Evolutionary conservation across 1,140 invertebrate species (phyloP), one percentile per base, ranked within the genome.

Genomic region (Oscheius sp.): DNA sequence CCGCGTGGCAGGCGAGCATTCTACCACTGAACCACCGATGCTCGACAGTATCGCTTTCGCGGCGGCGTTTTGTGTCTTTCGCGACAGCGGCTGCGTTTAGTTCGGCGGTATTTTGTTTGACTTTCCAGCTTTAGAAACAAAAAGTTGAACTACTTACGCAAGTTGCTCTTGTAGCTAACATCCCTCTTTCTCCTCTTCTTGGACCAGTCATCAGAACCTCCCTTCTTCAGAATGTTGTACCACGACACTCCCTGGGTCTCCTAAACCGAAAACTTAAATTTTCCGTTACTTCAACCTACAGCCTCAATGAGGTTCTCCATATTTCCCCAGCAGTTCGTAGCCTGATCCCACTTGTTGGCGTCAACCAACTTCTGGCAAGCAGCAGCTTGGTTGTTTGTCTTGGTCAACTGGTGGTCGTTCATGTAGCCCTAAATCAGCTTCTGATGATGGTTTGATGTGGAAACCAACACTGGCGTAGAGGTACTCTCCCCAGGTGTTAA

Each of bases 401-500:
- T 52, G 1, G 70, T 64, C 34, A 85, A 79, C 13, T 87, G 87
- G 35, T 80, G 73, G 45, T 83, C 80, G 77, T 88, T 87, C 3
- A 88, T 82, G 29, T 87, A 78, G n/a, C 87, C 88, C 87, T 88
- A 75, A 73, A 80, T 80, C 74, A 3, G n/a, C 88, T 83, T 71
- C 88, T 88, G 0, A 32, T 34, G 15, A 13, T 42, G n/a, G 10
- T 42, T 10, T 10, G n/a, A 42, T 10, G 26, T 23, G 10, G 34
- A 49, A 59, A 75, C 86, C 88, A 87, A 91, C 90, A 71, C 89
- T 89, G 10, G 89, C 80, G 13, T 90, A 88, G 20, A 93, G 85
- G 84, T 88, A 91, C 0, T 90, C 90, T 1, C 88, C 91, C 92
- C 91, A 94, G 2, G 90, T 91, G 55, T 90, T 83, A 0, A 91